Percentiles rank a stretch among this genome's conserved stretches.
phyloP scores from a whole-genome alignment of 2,113 vertebrate species.

The Mobula birostris region DNA sequence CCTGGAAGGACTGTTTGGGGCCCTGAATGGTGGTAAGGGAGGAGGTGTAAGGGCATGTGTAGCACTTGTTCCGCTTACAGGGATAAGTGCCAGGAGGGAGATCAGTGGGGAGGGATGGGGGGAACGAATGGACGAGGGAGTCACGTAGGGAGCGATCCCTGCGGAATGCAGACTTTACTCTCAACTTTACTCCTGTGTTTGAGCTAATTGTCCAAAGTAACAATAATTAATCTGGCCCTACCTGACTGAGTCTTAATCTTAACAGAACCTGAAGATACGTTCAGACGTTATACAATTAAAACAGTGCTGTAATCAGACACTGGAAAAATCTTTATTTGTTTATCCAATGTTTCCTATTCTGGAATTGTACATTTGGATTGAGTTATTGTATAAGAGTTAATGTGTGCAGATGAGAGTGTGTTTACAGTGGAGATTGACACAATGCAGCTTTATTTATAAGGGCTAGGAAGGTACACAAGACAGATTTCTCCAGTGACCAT shows the following conservation, averaged over 20 bases:
- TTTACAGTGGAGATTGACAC: not conserved
- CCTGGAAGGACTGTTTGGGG: no score
- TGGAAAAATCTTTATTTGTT: not conserved
- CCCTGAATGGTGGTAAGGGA: no score
- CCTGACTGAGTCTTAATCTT: not conserved
- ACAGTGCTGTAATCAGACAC: not conserved
- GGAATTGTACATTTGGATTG: not conserved
- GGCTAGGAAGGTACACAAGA: not conserved
- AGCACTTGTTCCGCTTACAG: no score
- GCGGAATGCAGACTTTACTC: not conserved
- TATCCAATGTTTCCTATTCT: not conserved
- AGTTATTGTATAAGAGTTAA: not conserved
- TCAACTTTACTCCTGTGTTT: not conserved
- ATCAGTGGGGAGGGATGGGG: no score
- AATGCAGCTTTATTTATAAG: not conserved
- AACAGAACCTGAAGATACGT: not conserved
- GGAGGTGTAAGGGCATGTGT: no score
- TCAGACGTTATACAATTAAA: not conserved
- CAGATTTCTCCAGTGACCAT: not conserved
- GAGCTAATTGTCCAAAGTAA: not conserved
- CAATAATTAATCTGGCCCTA: not conserved
- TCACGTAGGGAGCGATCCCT: no score
- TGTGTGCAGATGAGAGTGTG: not conserved
- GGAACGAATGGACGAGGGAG: no score
- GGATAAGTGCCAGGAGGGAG: no score